Evolutionary conservation across 2,113 vertebrate genomes (phyloP).

Genomic region (Anarrhichthys ocellatus): DNA sequence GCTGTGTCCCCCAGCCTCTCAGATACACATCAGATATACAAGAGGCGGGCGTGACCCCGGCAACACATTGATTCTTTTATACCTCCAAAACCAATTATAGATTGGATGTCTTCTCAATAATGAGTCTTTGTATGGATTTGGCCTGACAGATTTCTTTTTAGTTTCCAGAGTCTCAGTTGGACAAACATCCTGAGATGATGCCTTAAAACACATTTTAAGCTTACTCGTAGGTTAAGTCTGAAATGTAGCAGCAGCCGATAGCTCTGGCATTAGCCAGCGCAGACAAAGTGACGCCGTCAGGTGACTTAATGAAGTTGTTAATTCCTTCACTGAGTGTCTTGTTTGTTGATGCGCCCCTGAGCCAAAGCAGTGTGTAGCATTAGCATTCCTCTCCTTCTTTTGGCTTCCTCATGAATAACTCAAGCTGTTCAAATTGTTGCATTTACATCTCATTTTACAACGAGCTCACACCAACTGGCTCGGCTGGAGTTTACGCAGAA

Average conservation of each 20-base stretch:
- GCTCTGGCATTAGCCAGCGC: constrained; percentile 23
- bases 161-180: constrained; percentile 1
- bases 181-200: constrained; percentile 10
- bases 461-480: neutral
- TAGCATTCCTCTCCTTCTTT: constrained; percentile 76
- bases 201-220: neutral
- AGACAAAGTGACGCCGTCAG: constrained; percentile 57
- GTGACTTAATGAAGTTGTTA: constrained; percentile 80
- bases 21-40: constrained; percentile 59
- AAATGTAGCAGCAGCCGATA: neutral
- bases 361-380: constrained; percentile 69
- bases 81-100: constrained; percentile 46
- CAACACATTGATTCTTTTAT: constrained; percentile 59
- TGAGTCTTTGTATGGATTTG: constrained; percentile 46
- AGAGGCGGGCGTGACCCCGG: constrained; percentile 62
- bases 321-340: constrained; percentile 74
- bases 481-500: neutral
- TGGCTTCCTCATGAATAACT: constrained; percentile 79
- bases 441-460: constrained; percentile 81
- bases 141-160: neutral
- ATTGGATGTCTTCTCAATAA: constrained; percentile 40
- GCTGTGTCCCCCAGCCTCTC: constrained; percentile 17
- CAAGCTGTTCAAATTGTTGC: constrained; percentile 66
- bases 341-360: constrained; percentile 70
- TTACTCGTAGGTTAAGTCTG: neutral